These are phyloP conservation scores for Perca fluviatilis DNA, from an alignment of 2,113 vertebrate genomes.

Conservation along the genomic window DNA sequence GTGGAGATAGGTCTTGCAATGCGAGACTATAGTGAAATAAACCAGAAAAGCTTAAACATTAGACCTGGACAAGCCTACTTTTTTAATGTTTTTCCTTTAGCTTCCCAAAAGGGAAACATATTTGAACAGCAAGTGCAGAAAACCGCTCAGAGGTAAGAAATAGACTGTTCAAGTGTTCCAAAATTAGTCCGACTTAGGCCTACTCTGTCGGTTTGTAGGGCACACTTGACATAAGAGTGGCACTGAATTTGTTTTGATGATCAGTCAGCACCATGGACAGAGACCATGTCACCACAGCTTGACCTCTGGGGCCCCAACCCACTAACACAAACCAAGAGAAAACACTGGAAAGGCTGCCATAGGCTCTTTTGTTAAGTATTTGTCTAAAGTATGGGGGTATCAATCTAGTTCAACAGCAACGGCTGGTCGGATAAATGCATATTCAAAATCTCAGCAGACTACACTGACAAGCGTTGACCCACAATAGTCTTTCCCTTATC, in stretches of 20 bases:
- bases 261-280: slow-evolving; percentile 83
- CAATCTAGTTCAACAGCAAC: not conserved
- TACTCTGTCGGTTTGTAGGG: not conserved
- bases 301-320: slow-evolving; percentile 61
- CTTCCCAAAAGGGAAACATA: not conserved
- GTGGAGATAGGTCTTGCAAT: no score
- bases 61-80: not conserved
- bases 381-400: not conserved
- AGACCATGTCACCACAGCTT: slow-evolving; percentile 51
- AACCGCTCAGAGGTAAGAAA: slow-evolving; percentile 9
- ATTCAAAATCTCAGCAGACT: not conserved
- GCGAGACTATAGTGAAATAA: not conserved
- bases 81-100: not conserved
- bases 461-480: not conserved
- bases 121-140: not conserved
- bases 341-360: slow-evolving; percentile 65
- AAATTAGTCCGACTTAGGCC: slow-evolving; percentile 20
- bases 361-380: slow-evolving; percentile 38
- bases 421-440: not conserved
- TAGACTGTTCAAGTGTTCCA: slow-evolving; percentile 4
- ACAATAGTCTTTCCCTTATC: not conserved
- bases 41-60: not conserved
- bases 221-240: slow-evolving; percentile 23
- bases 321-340: slow-evolving; percentile 53
- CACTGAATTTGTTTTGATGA: slow-evolving; percentile 44